Evolutionary conservation across 2,113 vertebrate genomes (phyloP).

Genomic region (Callionymus lyra): DNA sequence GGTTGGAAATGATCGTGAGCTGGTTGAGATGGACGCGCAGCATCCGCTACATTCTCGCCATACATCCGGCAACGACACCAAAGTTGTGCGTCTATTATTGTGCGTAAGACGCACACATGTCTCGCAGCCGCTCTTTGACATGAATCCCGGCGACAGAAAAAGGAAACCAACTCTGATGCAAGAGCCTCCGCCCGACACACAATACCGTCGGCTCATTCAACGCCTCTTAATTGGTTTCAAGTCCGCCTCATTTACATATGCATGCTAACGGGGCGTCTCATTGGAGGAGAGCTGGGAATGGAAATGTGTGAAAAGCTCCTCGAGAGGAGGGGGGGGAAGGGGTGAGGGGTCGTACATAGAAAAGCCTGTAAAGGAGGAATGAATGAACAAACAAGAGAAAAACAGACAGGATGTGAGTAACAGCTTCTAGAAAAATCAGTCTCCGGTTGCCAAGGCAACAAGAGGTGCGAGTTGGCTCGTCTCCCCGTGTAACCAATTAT

Average conservation of each 20-base stretch:
- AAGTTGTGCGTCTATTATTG: no score
- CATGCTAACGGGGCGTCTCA: slow-evolving; percentile 44
- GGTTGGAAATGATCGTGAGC: no score
- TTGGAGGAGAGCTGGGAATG: slow-evolving; percentile 45
- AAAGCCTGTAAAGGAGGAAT: slow-evolving; percentile 45
- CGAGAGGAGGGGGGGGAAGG: slow-evolving; percentile 17
- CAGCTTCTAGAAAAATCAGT: slow-evolving; percentile 55
- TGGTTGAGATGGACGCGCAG: no score
- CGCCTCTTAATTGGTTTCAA: slow-evolving; percentile 50
- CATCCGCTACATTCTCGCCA: no score
- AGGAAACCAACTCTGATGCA: no score
- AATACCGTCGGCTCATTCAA: slow-evolving; percentile 29
- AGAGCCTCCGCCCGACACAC: slow-evolving; percentile 14
- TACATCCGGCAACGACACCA: no score
- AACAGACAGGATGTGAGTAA: slow-evolving; percentile 60
- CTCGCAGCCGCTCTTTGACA: no score
- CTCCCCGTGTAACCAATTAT: slow-evolving; percentile 56
- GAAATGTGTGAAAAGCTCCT: slow-evolving; percentile 33
- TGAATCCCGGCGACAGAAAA: no score
- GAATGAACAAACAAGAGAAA: slow-evolving; percentile 56
- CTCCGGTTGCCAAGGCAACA: slow-evolving; percentile 55
- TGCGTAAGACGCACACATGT: no score
- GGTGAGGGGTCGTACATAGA: slow-evolving; percentile 23
- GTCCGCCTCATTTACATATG: slow-evolving; percentile 51
- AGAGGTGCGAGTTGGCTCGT: slow-evolving; percentile 54